Percentiles rank a stretch among this genome's conserved stretches.
Evolutionary conservation across 2,888 invertebrate genomes (phyloP).

Genomic region (Torymus tubicola): DNA sequence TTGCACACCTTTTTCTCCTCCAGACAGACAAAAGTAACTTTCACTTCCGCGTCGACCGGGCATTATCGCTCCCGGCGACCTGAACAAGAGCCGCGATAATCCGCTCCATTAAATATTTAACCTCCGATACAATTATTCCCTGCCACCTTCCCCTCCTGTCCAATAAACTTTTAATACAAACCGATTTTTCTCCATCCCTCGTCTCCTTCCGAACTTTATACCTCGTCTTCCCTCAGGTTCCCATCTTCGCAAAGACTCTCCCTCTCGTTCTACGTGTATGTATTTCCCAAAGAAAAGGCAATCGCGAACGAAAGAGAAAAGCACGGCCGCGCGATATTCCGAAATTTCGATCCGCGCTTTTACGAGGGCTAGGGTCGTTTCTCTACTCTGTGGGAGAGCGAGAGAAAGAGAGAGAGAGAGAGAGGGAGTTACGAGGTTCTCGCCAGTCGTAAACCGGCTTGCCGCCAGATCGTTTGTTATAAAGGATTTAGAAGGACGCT

Average conservation of each 20-base stretch:
- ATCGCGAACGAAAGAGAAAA: conserved; percentile 38
- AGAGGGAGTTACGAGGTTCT: conserved; percentile 44
- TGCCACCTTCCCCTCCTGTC: neutral
- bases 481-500: conserved; percentile 49
- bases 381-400: conserved; percentile 2
- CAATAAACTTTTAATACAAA: neutral
- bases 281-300: conserved; percentile 18
- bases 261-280: no score
- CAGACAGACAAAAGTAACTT: no score
- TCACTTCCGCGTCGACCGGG: no score
- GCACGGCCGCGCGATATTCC: conserved; percentile 36
- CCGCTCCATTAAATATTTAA: neutral
- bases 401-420: no score
- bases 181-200: neutral
- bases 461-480: conserved; percentile 38
- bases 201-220: conserved; percentile 5
- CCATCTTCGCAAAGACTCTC: no score
- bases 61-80: neutral
- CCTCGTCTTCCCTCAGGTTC: neutral
- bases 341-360: conserved; percentile 57
- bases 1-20: no score
- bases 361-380: conserved; percentile 44
- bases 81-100: neutral
- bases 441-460: conserved; percentile 44
- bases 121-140: neutral